These are phyloP conservation scores for Rotaria sp. DNA, from an alignment of 2,888 invertebrate genomes.

Conservation along the genomic window DNA sequence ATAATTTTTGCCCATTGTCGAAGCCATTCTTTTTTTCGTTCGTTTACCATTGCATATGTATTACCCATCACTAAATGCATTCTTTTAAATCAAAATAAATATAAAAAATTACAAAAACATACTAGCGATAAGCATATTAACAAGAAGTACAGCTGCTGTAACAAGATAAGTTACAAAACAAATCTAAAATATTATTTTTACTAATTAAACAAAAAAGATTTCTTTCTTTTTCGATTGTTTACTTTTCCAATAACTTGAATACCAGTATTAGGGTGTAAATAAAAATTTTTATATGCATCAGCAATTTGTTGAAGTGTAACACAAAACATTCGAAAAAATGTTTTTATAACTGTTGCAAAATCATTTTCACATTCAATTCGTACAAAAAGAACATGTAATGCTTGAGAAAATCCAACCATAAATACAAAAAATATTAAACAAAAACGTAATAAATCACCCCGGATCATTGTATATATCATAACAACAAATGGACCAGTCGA, in stretches of 20 bases:
- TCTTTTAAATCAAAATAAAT: too few species aligned
- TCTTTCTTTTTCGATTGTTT: background rate
- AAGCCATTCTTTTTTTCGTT: conserved; percentile 94
- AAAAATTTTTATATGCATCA: conserved; percentile 22
- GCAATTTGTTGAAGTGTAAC: conserved; percentile 2
- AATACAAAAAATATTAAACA: conserved; percentile 92
- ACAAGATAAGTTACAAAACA: background rate
- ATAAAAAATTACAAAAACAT: too few species aligned
- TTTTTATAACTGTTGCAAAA: background rate
- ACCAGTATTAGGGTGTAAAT: background rate
- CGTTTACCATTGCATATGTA: conserved; percentile 77
- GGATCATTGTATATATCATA: conserved; percentile 97
- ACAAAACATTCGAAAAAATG: conserved; percentile 29
- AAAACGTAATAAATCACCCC: conserved; percentile 87
- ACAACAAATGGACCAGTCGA: conserved; percentile 98
- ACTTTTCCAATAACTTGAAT: conserved; percentile 17
- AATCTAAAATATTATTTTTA: background rate
- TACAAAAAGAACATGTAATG: background rate
- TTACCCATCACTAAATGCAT: background rate
- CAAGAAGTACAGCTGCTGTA: conserved; percentile 8
- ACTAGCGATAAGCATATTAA: conserved; percentile 9
- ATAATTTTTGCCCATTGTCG: conserved; percentile 95
- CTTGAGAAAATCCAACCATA: conserved; percentile 88
- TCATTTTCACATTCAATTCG: conserved; percentile 10
- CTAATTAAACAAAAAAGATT: too few species aligned